Percentiles rank a stretch among this genome's conserved stretches.
Conservation (phyloP, 1,140 invertebrate genomes). For the Latrodectus geometricus region DNA sequence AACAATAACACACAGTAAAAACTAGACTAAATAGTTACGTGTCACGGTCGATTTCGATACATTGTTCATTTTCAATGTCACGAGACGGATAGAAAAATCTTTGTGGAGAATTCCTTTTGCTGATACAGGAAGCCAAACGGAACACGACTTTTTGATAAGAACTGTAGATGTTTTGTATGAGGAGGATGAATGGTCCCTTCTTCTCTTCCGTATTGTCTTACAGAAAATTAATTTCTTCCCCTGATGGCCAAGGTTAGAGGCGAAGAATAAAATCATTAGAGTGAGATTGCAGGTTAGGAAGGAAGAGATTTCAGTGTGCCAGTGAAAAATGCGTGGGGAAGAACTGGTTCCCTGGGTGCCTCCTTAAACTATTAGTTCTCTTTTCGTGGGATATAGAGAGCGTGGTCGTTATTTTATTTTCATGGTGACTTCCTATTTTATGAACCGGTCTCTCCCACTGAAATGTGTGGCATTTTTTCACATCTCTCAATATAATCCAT, state of each 20-base stretch:
- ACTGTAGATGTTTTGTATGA: too few species aligned
- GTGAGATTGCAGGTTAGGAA: background rate
- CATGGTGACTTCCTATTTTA: background rate
- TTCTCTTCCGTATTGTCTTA: slow-evolving; percentile 13
- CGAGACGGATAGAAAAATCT: background rate
- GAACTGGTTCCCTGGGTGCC: slow-evolving; percentile 21
- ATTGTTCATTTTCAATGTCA: slow-evolving; percentile 12
- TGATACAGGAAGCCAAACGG: background rate
- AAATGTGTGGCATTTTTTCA: background rate
- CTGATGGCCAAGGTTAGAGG: slow-evolving; percentile 7
- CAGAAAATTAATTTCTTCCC: background rate
- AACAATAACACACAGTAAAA: too few species aligned
- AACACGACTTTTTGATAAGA: background rate
- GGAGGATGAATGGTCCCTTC: too few species aligned
- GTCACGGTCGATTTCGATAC: background rate
- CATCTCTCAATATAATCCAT: background rate
- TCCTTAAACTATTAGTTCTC: background rate
- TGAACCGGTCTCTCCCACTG: slow-evolving; percentile 7
- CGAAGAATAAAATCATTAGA: too few species aligned
- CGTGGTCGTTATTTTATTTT: background rate
- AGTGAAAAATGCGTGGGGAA: background rate
- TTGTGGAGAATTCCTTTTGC: background rate
- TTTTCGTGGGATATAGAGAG: slow-evolving; percentile 3
- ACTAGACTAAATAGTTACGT: background rate
- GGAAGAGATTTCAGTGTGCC: background rate